Percentiles rank a stretch among this genome's conserved stretches.
phyloP scores from a whole-genome alignment of 1,140 invertebrate species.

The Riptortus pedestris region DNA sequence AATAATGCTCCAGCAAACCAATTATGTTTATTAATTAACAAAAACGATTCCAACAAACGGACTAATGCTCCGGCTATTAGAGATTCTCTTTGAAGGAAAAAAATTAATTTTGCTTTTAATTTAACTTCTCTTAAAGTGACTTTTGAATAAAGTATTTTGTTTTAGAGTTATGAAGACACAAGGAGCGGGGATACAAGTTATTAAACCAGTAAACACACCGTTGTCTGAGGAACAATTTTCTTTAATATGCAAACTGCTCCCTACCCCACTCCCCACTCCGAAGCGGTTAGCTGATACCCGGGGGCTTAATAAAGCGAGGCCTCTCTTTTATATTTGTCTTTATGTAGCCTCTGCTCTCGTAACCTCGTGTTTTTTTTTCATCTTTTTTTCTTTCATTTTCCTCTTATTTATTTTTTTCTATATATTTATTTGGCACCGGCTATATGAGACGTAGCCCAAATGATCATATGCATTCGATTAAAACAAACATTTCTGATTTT shows the following conservation, averaged over 20 bases:
- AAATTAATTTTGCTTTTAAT: slow-evolving; percentile 2
- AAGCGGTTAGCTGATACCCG: slow-evolving; percentile 1
- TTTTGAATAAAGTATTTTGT: slow-evolving; percentile 7
- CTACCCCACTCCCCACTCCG: too few relatives aligned
- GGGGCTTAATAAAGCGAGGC: slow-evolving; percentile 4
- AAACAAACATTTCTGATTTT: too few relatives aligned
- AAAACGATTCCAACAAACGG: too few relatives aligned
- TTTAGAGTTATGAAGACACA: slow-evolving; percentile 10
- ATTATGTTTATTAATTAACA: too few relatives aligned
- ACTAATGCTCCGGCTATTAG: too few relatives aligned
- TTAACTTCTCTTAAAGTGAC: slow-evolving; percentile 4
- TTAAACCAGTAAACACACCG: slow-evolving; percentile 9
- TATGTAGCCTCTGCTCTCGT: not conserved
- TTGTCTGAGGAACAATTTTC: slow-evolving; percentile 4
- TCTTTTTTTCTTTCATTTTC: too few relatives aligned
- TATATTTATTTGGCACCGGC: too few relatives aligned
- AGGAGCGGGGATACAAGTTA: slow-evolving; percentile 9
- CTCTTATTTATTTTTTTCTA: too few relatives aligned
- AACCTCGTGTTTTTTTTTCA: not conserved
- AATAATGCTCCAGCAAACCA: too few relatives aligned
- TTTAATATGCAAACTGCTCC: slow-evolving; percentile 6
- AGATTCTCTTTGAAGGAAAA: not conserved
- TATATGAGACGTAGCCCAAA: too few relatives aligned
- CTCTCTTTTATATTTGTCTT: too few relatives aligned
- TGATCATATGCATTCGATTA: too few relatives aligned